Evolutionary conservation across 2,888 invertebrate species (phyloP).

Genomic region (Chymomyza procnemis): DNA sequence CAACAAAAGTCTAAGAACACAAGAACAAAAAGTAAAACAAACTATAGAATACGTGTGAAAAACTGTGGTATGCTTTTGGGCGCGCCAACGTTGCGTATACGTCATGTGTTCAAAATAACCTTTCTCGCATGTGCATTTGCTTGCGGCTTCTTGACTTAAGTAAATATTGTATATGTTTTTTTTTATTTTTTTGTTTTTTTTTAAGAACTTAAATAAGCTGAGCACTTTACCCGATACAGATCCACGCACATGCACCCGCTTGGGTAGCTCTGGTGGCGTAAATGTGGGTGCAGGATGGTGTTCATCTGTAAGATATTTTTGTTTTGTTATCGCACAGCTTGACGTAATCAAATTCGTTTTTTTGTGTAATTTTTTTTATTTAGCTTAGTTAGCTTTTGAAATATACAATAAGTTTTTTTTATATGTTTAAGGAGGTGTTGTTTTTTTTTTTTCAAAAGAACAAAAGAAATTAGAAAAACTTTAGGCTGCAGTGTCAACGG

Average conservation of each 20-base stretch:
- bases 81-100: slow-evolving; percentile 1
- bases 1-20: not conserved
- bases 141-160: slow-evolving; percentile 1
- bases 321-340: slow-evolving; percentile 81
- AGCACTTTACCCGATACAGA: slow-evolving; percentile 79
- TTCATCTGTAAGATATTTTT: slow-evolving; percentile 91
- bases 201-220: not conserved
- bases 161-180: slow-evolving; percentile 3
- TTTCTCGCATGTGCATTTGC: slow-evolving; percentile 43
- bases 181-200: slow-evolving; percentile 11
- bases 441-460: slow-evolving; percentile 32
- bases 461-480: slow-evolving; percentile 30
- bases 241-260: slow-evolving; percentile 99
- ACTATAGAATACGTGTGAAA: slow-evolving; percentile 10
- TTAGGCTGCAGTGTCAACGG: too few relatives aligned
- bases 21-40: not conserved
- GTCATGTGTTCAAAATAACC: slow-evolving; percentile 52
- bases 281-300: slow-evolving; percentile 98
- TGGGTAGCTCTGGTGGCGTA: slow-evolving; percentile 99
- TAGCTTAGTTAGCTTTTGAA: slow-evolving; percentile 39
- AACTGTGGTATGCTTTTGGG: slow-evolving; percentile 29
- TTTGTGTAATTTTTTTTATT: slow-evolving; percentile 29
- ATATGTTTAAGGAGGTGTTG: not conserved
- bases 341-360: slow-evolving; percentile 36
- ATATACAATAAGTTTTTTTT: slow-evolving; percentile 35